Base-by-base conservation (phyloP, 2,113 vertebrate species). In the Aspidoscelis tigris region DNA sequence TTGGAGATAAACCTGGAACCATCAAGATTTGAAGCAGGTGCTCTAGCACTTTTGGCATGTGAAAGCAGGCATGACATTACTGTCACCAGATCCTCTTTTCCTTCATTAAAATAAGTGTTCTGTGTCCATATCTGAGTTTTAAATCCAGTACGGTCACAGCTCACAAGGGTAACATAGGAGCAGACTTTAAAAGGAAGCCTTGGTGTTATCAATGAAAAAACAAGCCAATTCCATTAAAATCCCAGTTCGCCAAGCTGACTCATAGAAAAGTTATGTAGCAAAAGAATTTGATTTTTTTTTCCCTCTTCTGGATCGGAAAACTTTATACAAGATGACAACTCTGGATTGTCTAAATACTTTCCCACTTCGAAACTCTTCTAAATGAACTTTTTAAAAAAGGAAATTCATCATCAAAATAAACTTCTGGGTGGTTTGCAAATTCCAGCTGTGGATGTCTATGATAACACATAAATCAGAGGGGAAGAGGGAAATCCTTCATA, bases 371-470 rank as follows among this genome's bases (percentile, higher is more conserved):
- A 72, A 24, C 41, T 53, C n/a, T 53, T 58, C 70, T 81, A 53
- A 81, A 72, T 3, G 33, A 72, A 72, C 22, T 22, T 61, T 22
- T n/a, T 58, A 61, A 14, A 61, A 61, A 61, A 61, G 58, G 14
- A 61, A 61, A 53, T 10, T 41, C 7, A 4, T 65, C 7, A 3
- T 43, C 58, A 66, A 66, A 26, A 39, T 58, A 53, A 71, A 55
- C 68, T 81, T 81, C 79, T 81, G 79, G 79, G 50, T 71, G 50
- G 66, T 68, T 81, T 71, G 47, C 21, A 43, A 58, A 41, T 72
- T 58, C 69, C 69, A 81, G 53, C 69, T 72, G 33, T 24, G 55
- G 69, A 58, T 72, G 55, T 43, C 33, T 50, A 11, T 61, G 12
- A 24, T 69, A 72, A 26, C 21, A n/a, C 71, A 41, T 81, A 81